Percentiles rank a stretch among this genome's conserved stretches.
These are phyloP conservation scores for Petrolisthes manimaculis DNA, from an alignment of 2,888 invertebrate genomes.

Conservation along the genomic window DNA sequence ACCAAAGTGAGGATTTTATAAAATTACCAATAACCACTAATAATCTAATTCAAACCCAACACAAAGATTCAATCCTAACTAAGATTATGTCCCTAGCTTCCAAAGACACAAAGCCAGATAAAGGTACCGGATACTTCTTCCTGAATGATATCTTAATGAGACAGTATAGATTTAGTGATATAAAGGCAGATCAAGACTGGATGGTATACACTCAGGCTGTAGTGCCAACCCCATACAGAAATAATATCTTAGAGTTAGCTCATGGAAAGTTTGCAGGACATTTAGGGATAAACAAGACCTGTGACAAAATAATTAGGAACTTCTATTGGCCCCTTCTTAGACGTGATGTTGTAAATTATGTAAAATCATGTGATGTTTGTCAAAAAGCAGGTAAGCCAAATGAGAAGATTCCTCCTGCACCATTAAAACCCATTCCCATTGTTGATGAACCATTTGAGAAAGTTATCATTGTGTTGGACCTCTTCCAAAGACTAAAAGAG, in stretches of 20 bases:
- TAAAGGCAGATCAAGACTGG: neutral
- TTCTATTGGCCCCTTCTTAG: neutral
- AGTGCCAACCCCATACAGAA: neutral
- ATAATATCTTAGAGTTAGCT: neutral
- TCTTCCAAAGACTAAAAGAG: neutral
- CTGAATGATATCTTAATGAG: neutral
- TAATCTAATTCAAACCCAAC: neutral
- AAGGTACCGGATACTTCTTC: neutral
- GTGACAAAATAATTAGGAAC: neutral
- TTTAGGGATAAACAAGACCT: neutral
- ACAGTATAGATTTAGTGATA: neutral
- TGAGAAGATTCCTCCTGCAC: neutral
- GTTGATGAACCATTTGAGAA: slow-evolving; percentile 2
- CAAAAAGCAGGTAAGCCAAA: neutral
- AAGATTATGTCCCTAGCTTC: neutral
- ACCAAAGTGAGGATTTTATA: no score
- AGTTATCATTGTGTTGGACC: neutral
- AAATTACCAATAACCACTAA: neutral
- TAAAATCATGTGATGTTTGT: neutral
- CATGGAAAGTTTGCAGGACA: neutral
- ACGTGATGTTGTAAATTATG: neutral
- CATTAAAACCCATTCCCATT: neutral
- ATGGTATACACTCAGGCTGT: neutral
- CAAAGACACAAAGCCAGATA: neutral
- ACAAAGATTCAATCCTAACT: neutral